phyloP scores from a whole-genome alignment of 2,113 vertebrate genomes.

The Hippocampus guttulatus region DNA sequence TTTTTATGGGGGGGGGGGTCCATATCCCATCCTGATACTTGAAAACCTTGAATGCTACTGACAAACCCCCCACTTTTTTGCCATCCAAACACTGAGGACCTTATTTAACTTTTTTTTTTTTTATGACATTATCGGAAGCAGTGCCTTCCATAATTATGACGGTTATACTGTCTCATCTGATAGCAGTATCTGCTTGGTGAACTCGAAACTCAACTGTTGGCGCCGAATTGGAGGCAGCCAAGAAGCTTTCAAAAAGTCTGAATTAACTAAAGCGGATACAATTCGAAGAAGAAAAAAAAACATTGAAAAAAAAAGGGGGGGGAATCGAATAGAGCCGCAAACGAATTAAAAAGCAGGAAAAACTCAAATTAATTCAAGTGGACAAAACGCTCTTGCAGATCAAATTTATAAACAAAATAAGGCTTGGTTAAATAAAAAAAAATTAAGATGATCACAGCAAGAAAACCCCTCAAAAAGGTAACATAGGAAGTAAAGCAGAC shows the following conservation, averaged over 20 bases:
- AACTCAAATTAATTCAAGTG: not conserved
- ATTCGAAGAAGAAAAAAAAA: not conserved
- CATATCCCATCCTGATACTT: conserved; percentile 12
- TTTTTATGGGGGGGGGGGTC: not conserved
- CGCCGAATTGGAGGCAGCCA: conserved; percentile 15
- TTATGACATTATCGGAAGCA: conserved; percentile 99
- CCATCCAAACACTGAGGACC: conserved; percentile 44
- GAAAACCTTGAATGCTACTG: conserved; percentile 15
- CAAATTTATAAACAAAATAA: no score
- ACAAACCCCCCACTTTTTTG: conserved; percentile 19
- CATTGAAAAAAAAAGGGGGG: not conserved
- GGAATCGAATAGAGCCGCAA: no score
- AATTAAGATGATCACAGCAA: no score
- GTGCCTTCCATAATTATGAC: conserved; percentile 99
- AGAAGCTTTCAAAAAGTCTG: not conserved
- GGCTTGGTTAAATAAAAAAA: no score
- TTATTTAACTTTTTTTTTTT: conserved; percentile 62
- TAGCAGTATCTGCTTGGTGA: conserved; percentile 96
- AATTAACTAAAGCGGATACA: not conserved
- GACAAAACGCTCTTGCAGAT: no score
- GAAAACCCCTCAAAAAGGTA: no score
- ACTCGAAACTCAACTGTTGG: conserved; percentile 38
- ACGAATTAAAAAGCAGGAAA: not conserved
- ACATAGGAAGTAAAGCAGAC: not conserved
- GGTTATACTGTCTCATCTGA: conserved; percentile 96